Percentiles rank a stretch among this genome's conserved stretches.
phyloP scores from a whole-genome alignment of 2,888 invertebrate genomes.

The Dicyrtoma fusca region DNA sequence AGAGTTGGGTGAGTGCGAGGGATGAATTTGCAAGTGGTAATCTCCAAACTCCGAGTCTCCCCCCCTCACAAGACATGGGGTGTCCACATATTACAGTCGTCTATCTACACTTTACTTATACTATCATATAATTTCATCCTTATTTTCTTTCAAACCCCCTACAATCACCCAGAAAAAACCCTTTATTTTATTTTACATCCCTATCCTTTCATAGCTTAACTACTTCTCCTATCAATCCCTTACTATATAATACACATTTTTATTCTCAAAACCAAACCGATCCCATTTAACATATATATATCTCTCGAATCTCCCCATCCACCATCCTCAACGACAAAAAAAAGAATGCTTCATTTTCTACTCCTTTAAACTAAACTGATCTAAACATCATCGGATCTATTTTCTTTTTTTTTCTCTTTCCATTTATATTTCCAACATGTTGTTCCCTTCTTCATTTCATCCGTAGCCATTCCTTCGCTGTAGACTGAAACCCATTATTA shows the following conservation, averaged over 20 bases:
- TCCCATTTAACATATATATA: background rate
- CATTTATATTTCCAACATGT: too few species aligned
- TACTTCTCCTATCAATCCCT: background rate
- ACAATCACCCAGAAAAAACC: background rate
- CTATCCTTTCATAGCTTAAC: background rate
- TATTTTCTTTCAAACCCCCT: background rate
- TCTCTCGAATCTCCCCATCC: constrained; percentile 1
- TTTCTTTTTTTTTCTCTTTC: too few species aligned
- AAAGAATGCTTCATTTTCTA: too few species aligned
- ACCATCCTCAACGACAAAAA: background rate
- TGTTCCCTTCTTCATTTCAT: too few species aligned
- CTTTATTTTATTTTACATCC: constrained; percentile 17
- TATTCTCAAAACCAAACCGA: too few species aligned
- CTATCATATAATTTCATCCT: too few species aligned
- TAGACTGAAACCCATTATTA: too few species aligned
- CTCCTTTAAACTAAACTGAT: too few species aligned
- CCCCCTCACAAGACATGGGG: background rate
- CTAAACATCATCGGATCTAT: too few species aligned
- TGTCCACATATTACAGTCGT: too few species aligned
- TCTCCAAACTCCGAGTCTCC: constrained; percentile 8
- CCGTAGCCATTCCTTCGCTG: too few species aligned
- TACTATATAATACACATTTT: background rate
- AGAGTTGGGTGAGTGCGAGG: constrained; percentile 22
- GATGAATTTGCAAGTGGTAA: constrained; percentile 37
- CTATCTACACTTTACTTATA: background rate